Evolutionary conservation across 2,797 vertebrate genomes (phyloP), one percentile per base, ranked within the genome.

Genomic region (Catamblyrhynchus diadema): DNA sequence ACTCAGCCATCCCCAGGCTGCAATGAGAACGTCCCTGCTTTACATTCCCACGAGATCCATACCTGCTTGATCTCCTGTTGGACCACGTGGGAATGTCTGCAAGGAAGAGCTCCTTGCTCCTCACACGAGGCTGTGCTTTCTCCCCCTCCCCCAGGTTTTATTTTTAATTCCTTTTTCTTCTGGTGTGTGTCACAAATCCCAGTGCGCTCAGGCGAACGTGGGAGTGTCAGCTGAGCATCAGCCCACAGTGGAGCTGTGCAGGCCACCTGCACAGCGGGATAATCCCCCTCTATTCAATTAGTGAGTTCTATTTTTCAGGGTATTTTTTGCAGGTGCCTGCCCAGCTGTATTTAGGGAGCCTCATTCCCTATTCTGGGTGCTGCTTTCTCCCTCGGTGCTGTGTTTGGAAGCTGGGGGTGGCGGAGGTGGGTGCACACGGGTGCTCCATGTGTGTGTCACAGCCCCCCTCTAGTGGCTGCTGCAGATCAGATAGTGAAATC

Each of bases 341-440:
- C 71, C 64, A 30, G 70, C 56, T 93, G 45, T 48, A 57, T 73
- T 45, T 53, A 28, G 9, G 69, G 44, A 82, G 30, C 27, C 24
- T 2, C 15, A 4, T 48, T 64, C 41, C 19, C 33, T 44, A 1
- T 53, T 65, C 18, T 9, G 37, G 56, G 48, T 5, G 0, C 48
- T 0, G 0, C 60, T 85, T 0, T 0, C 32, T 64, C 60, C 42
- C 70, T 20, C 0, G 0, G 1, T 66, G 67, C 84, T 0, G 0
- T 28, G 50, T 30, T 45, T 81, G 64, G 44, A 25, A 53, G 14
- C 53, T 62, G 65, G 75, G 81, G 59, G 41, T 54, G 65, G 44
- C 0, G 3, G 22, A 30, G 64, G 61, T 70, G 60, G 60, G 18
- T 12, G 50, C 51, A 20, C 62, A 9, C 0, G 2, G 22, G 13